phyloP scores from a whole-genome alignment of 2,888 invertebrate species.

The Trachelus stipa region DNA sequence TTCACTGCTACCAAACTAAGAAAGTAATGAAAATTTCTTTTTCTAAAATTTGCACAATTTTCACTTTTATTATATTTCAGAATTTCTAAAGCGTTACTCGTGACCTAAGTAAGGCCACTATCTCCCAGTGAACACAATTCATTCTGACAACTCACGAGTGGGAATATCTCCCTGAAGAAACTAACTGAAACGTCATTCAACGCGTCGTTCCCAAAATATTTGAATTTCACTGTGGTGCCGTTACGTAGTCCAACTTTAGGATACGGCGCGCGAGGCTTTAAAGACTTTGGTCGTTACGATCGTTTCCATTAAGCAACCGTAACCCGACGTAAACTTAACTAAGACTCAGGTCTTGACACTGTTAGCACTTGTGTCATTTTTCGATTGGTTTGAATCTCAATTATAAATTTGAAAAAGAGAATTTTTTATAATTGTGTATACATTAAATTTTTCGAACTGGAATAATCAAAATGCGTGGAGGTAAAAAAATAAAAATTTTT shows the following conservation, averaged over 20 bases:
- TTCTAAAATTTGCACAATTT: not conserved
- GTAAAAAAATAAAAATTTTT: too few relatives aligned
- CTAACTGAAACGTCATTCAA: not conserved
- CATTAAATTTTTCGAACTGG: too few relatives aligned
- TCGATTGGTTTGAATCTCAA: not conserved
- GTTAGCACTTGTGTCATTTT: too few relatives aligned
- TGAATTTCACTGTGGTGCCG: not conserved
- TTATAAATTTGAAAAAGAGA: not conserved
- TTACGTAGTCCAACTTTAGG: not conserved
- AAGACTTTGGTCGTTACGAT: not conserved
- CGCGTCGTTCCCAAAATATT: not conserved
- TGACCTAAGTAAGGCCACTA: not conserved
- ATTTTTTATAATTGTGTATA: not conserved
- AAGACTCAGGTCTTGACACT: not conserved
- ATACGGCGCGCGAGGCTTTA: not conserved
- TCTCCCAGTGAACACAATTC: not conserved
- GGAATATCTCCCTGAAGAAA: not conserved
- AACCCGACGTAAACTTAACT: not conserved
- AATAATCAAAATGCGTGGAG: too few relatives aligned
- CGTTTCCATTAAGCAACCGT: not conserved
- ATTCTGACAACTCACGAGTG: not conserved
- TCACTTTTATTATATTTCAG: not conserved
- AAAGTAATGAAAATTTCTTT: not conserved
- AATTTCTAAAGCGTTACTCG: not conserved
- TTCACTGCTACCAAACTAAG: not conserved